Evolutionary conservation across 30 jellyfish, hydroid and myxozoan species (phyloP), one percentile per base, ranked within the genome.

Genomic region (Catostylus mosaicus): DNA sequence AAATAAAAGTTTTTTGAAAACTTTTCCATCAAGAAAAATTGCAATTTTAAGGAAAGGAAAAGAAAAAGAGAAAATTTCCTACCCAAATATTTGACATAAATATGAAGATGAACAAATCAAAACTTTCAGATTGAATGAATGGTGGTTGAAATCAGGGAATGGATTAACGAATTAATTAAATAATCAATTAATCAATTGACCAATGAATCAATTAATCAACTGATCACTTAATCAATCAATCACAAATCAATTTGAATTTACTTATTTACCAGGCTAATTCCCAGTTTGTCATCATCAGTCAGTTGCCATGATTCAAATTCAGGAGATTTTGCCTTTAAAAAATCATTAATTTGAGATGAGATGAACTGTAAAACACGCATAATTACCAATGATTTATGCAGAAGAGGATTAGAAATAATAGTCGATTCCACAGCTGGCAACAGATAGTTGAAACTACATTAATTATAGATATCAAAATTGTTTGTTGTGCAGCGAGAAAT

Each of bases 261-360:
- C 63, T 5, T 27, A 59, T 19, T 16, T 51, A 86, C 96, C 96
- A 75, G 96, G 0, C 72, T n/a, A 9, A 86, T 14, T 26, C 50
- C 62, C 43, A 67, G 56, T 64, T 86, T 86, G 67, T 86, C 96
- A 36, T 86, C 96, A 56, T 86, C 90, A 1, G 90, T 75, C 43
- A 76, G 43, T 67, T 75, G 90, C 80, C 51, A 50, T 6, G 96
- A 72, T 86, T 59, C 84, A 1, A 75, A 19, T 27, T 75, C 86
- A 36, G 85, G 81, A 0, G 83, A 67, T 50, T 86, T 75, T 35
- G 89, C 89, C 96, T 84, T 43, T 12, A 20, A 56, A 52, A 30
- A 51, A 68, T 43, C 24, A 23, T 48, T 27, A 26, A 3, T 12
- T 36, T 20, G 16, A 3, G 11, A 8, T 33, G 31, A 67, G 23